phyloP scores from a whole-genome alignment of 2,797 vertebrate genomes.

The Erpetoichthys calabaricus region DNA sequence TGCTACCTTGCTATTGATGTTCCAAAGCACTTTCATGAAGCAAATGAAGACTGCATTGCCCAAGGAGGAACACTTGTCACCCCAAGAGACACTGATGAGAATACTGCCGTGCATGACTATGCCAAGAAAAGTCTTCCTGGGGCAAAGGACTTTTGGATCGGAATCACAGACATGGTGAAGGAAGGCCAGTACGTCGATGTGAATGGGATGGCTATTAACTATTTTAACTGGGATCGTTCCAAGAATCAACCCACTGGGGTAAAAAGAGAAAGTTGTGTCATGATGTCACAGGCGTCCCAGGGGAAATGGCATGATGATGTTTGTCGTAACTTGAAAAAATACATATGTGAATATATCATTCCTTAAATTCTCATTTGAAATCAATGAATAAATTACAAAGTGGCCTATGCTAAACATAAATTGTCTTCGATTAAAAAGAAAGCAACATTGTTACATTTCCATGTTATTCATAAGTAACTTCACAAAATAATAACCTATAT shows the following conservation, averaged over 20 bases:
- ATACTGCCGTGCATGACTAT: constrained; percentile 67
- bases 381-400: neutral
- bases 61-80: constrained; percentile 82
- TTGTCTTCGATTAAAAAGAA: neutral
- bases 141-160: constrained; percentile 78
- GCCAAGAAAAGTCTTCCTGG: constrained; percentile 61
- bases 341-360: constrained; percentile 87
- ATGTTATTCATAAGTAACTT: neutral
- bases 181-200: constrained; percentile 91
- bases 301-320: constrained; percentile 86
- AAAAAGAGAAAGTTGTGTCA: constrained; percentile 78
- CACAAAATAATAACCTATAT: too few species aligned
- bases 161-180: constrained; percentile 76
- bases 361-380: constrained; percentile 41
- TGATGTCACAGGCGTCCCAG: constrained; percentile 64
- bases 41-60: constrained; percentile 89
- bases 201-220: constrained; percentile 66
- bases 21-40: constrained; percentile 79
- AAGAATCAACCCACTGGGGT: constrained; percentile 78
- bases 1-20: constrained; percentile 76
- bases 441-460: neutral
- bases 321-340: constrained; percentile 77
- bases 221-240: constrained; percentile 77
- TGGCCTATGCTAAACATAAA: neutral
- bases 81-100: constrained; percentile 67